Base-by-base conservation (phyloP, 2,113 vertebrate genomes). In the Ancistrus triradiatus region DNA sequence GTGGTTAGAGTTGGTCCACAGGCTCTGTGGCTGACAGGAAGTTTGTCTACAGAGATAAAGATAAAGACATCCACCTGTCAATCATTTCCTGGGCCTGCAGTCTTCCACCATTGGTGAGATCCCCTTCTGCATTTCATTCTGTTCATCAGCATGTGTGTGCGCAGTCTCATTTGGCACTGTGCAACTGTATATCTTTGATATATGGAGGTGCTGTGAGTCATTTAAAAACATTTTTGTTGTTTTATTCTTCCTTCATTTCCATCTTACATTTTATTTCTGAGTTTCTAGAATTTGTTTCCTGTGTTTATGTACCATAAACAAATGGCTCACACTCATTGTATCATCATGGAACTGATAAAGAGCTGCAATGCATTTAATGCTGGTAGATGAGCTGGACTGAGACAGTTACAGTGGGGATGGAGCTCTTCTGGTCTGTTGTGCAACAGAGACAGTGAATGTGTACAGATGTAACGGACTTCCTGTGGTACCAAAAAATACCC, bases 401-500 rank as follows among this genome's bases (percentile, higher is more conserved):
- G 66, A 65, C 57, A 69, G 68, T 71, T 51, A 60, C 15, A 56
- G 43, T 73, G 74, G 55, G 48, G 61, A 63, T 58, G 61, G 13
- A 65, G 46, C 64, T 48, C 33, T 46, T 74, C 13, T 60, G 22
- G 53, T 50, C 43, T 57, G 52, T 75, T 75, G 73, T 63, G 64
- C 60, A 71, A 71, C 22, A 71, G 44, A 71, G 58, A 51, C 31
- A 43, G 27, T 63, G 46, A 48, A 52, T 59, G 66, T 56, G 69
- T 48, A 61, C 73, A 73, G 66, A 68, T 78, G 58, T 73, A 73
- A 75, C 73, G 25, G 63, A 75, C 76, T 78, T 75, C 76, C 73
- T 78, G 73, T 70, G 64, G 43, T 62, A 28, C 66, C 65, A 61
- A 61, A 73, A 75, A 76, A 75, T 51, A 73, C 66, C 43, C 59